These are phyloP conservation scores for Drosophila azteca DNA, from an alignment of 1,140 invertebrate genomes.

Conservation along the genomic window DNA sequence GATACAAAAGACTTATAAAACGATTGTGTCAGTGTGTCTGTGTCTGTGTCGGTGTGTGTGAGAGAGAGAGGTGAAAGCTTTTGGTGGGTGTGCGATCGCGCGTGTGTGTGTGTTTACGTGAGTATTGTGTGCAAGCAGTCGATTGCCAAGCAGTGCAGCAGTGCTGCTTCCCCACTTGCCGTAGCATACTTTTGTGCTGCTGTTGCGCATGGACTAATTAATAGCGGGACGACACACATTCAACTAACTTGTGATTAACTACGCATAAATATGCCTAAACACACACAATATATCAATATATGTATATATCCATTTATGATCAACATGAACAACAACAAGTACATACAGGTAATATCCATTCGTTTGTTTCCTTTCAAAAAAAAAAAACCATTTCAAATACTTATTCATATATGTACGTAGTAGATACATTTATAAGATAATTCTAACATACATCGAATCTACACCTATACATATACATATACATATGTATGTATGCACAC, in stretches of 20 bases:
- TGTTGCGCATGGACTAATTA: neutral
- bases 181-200: constrained; percentile 51
- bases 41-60: constrained; percentile 9
- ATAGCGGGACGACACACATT: constrained; percentile 21
- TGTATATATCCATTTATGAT: constrained; percentile 23
- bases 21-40: constrained; percentile 8
- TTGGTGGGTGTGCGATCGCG: constrained; percentile 19
- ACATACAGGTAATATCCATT: constrained; percentile 42
- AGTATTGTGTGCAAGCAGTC: constrained; percentile 12
- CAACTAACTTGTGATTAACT: constrained; percentile 25
- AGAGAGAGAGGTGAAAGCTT: constrained; percentile 15
- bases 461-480: constrained; percentile 8
- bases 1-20: constrained; percentile 43
- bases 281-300: constrained; percentile 3
- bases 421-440: constrained; percentile 15
- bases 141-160: constrained; percentile 16
- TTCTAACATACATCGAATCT: constrained; percentile 33
- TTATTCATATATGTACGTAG: neutral
- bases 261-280: constrained; percentile 30
- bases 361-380: constrained; percentile 42
- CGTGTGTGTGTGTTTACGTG: constrained; percentile 13
- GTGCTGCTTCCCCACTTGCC: neutral
- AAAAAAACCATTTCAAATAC: constrained; percentile 3
- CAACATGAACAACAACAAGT: constrained; percentile 44
- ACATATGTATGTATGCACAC: neutral